Evolutionary conservation across 35 echinoderm and acorn worm genomes (phyloP), one percentile per base, ranked within the genome.

Genomic region (Nesometra sesokonis): DNA sequence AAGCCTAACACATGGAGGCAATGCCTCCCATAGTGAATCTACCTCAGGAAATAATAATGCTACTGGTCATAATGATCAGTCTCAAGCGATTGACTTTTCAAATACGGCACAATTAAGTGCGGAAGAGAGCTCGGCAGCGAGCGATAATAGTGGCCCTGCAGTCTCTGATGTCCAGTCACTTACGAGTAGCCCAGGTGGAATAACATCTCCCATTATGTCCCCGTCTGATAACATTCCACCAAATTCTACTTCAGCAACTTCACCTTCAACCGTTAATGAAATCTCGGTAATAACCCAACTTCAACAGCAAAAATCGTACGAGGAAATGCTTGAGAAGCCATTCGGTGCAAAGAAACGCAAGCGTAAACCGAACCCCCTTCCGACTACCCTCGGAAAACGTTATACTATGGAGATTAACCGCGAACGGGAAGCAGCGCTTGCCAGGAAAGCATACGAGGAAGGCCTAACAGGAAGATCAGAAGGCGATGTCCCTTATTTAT

Each of bases 281-380:
- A 91, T 91, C n/a, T 90, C 88, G 5, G 88, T 90, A 57, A 85
- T 85, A 17, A 93, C 77, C 31, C 80, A 93, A 87, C 86, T 86
- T 85, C 83, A 90, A 84, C 78, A 77, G 81, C 76, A 84, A 35
- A 84, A 87, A 79, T 93, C 90, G 47, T 91, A 90, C 77, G 92
- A 93, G 37, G 92, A 86, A 32, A 88, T 84, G 34, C 77, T 85
- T 11, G 92, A 96, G 57, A 96, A 93, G 46, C 84, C 87, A 40
- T 90, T 88, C 13, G 90, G 93, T n/a, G 90, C 93, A 32, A 82
- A 86, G 39, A 96, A 96, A 77, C 87, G 93, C 47, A 96, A 96
- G 78, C 86, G 93, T 34, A 89, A 90, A 29, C 93, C 93, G 17
- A 30, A 84, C 0, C 93, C 93, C 7, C 52, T 67, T 67, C 52